Evolutionary conservation across 2,797 vertebrate genomes (phyloP).

Genomic region (Gymnodraco acuticeps): DNA sequence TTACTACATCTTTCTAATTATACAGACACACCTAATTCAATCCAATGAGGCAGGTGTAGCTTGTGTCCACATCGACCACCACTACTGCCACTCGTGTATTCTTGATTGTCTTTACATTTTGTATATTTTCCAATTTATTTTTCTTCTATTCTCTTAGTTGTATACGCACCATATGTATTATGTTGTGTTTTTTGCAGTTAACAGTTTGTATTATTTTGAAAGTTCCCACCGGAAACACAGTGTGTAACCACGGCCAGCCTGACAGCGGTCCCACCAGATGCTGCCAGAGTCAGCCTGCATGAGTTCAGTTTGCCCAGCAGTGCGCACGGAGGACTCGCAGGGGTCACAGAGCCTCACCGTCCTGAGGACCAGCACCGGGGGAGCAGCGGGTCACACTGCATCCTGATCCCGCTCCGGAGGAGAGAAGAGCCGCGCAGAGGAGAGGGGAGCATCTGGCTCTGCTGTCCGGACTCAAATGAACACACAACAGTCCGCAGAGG

Average conservation of each 20-base stretch:
- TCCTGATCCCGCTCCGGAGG: conserved; percentile 2
- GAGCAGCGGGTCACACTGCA: neutral
- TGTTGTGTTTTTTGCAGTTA: neutral
- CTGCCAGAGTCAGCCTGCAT: conserved; percentile 24
- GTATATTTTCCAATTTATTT: too few relatives aligned
- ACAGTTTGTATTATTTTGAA: conserved; percentile 54
- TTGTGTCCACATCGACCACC: too few relatives aligned
- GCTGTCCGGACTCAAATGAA: conserved; percentile 66
- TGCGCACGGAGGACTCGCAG: conserved; percentile 53
- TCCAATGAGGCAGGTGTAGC: too few relatives aligned
- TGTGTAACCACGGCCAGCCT: accelerated
- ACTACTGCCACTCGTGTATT: too few relatives aligned
- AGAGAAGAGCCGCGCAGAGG: neutral
- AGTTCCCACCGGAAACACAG: neutral
- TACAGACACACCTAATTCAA: too few relatives aligned
- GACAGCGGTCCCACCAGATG: conserved; percentile 67
- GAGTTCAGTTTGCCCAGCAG: conserved; percentile 66
- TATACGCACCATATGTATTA: neutral
- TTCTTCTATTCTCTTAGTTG: too few relatives aligned
- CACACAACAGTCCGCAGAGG: conserved; percentile 23
- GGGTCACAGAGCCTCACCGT: conserved; percentile 9
- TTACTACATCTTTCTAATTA: too few relatives aligned
- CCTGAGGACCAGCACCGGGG: conserved; percentile 14
- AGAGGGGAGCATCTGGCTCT: conserved; percentile 11
- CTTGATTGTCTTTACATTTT: too few relatives aligned